These are phyloP conservation scores for Heliornis fulica DNA, from an alignment of 2,113 vertebrate species.

Conservation along the genomic window DNA sequence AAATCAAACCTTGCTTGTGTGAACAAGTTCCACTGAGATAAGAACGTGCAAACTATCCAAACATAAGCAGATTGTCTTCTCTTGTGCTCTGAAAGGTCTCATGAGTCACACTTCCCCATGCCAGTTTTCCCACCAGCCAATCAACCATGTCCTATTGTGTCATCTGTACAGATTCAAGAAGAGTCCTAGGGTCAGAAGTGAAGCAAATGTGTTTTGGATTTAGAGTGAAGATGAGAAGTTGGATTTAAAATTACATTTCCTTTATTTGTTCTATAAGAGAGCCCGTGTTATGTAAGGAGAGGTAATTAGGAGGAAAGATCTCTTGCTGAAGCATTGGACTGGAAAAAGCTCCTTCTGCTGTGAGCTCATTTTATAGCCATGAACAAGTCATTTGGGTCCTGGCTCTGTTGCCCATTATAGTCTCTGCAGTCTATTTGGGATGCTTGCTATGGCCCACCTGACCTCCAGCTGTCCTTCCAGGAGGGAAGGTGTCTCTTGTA, in stretches of 20 bases:
- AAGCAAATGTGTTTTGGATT: constrained; percentile 23
- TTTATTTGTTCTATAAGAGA: background rate
- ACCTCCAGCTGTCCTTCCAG: background rate
- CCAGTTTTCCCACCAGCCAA: constrained; percentile 1
- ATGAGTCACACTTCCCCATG: constrained; percentile 11
- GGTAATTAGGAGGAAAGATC: background rate
- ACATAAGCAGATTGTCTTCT: constrained; percentile 35
- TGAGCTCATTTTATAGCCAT: background rate
- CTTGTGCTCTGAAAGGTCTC: background rate
- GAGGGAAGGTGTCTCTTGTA: background rate
- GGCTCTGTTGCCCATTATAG: background rate
- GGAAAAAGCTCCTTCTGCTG: background rate
- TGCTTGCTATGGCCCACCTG: background rate
- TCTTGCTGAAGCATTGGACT: background rate
- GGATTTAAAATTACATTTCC: background rate
- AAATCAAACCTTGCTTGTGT: constrained; percentile 39
- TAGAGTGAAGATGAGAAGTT: background rate
- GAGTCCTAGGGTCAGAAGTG: too few species aligned
- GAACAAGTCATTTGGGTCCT: background rate
- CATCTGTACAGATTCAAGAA: too few species aligned
- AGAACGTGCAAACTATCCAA: constrained; percentile 20
- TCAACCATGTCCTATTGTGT: background rate
- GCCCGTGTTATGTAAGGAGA: background rate
- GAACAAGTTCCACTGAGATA: constrained; percentile 56
- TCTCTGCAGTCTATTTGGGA: background rate